Conservation (phyloP, 92 coral and sea anemone genomes). For the Ricordea florida region DNA sequence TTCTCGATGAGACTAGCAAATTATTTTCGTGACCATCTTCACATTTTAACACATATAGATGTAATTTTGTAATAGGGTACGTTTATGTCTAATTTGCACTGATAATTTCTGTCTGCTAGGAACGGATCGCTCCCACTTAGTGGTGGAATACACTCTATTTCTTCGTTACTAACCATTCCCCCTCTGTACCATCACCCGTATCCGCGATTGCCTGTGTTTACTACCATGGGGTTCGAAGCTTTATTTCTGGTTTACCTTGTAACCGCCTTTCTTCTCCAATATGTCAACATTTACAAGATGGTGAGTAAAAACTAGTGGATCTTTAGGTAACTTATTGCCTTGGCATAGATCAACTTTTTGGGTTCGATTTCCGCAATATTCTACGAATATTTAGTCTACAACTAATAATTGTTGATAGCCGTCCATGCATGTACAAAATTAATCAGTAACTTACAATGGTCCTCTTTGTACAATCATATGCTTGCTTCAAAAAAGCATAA, state of each 20-base stretch:
- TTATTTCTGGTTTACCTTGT: constrained; percentile 75
- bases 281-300: constrained; percentile 92
- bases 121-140: constrained; percentile 72
- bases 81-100: constrained; percentile 7
- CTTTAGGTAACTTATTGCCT: no score
- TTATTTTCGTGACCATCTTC: no score
- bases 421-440: no score
- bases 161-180: constrained; percentile 77
- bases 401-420: no score
- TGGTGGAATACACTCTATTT: constrained; percentile 69
- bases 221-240: constrained; percentile 85
- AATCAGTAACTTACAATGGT: no score
- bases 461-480: no score
- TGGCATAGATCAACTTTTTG: no score
- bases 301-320: constrained; percentile 70
- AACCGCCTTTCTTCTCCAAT: constrained; percentile 84
- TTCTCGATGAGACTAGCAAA: no score
- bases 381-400: no score
- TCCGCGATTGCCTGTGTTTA: constrained; percentile 84
- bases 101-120: constrained; percentile 40
- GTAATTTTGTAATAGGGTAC: not conserved
- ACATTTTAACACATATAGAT: no score
- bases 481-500: no score
- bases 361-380: no score
- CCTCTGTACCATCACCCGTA: constrained; percentile 80